Conservation (phyloP, 2,113 vertebrate species). For the Gopherus flavomarginatus region DNA sequence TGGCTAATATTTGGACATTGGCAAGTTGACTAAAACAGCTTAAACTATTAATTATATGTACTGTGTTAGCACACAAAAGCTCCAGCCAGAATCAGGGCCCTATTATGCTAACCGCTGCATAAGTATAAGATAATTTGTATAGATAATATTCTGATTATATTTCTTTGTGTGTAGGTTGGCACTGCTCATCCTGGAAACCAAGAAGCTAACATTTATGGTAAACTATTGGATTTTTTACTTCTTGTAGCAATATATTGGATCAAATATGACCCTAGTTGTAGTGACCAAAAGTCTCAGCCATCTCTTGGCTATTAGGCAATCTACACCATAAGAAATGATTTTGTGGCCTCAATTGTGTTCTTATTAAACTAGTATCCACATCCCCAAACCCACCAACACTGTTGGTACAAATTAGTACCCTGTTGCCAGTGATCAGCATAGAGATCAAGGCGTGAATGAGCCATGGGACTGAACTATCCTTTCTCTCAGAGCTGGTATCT, state of each 20-base stretch:
- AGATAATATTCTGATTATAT: background rate
- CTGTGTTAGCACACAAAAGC: background rate
- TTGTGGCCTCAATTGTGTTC: background rate
- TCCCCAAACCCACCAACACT: background rate
- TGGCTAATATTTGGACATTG: background rate
- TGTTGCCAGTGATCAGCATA: background rate
- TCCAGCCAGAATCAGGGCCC: background rate
- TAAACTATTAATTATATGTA: background rate
- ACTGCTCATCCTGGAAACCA: slow-evolving; percentile 53
- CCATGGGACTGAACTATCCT: background rate
- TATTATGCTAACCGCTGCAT: background rate
- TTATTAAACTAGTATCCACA: background rate
- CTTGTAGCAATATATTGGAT: background rate
- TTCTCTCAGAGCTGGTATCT: background rate
- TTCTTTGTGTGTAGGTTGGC: slow-evolving; percentile 57
- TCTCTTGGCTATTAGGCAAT: background rate
- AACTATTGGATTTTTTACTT: background rate
- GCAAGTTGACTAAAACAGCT: background rate
- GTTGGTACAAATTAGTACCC: background rate
- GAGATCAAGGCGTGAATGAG: background rate
- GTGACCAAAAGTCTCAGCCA: background rate
- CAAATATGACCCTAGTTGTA: background rate
- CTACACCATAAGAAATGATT: no score
- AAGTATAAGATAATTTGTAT: background rate
- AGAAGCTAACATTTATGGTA: slow-evolving; percentile 67